Base-by-base conservation (phyloP, 2,797 vertebrate species). In the Tenualosa ilisha region DNA sequence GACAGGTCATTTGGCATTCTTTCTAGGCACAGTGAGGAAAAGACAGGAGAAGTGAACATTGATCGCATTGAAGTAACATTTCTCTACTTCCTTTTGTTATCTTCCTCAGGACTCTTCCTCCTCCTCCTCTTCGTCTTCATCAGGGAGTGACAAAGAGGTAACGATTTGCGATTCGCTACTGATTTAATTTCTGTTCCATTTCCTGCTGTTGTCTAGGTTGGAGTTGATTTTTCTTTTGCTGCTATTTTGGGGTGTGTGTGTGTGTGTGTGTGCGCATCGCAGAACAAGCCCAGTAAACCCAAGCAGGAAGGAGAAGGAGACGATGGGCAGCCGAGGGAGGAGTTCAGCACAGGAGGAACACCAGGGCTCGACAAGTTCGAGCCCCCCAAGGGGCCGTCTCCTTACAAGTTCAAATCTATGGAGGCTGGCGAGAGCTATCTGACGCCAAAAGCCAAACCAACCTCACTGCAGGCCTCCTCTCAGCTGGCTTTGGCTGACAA, bases 91-190 rank as follows among this genome's bases (percentile, higher is more conserved):
- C 5, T 37, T 40, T 72, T 40, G 7, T 51, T 75, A 22, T 43
- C 37, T 20, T 43, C 37, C 37, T 43, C 17, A 75, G 68, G 68
- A 8, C 17, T 68, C 63, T 26, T 65, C 11, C 13, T 43, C 37
- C 31, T 68, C 63, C 26, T 31, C 24, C 63, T 72, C 68, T 75
- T 75, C 68, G 15, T 75, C 68, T 75, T 75, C 68, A 75, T 75
- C 68, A 75, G 68, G 37, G 68, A 75, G 68, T 43, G 68, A 75
- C 68, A 75, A 75, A 37, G 68, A 75, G 68, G 68, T 75, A 75
- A 75, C 37, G 68, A 75, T 75, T 75, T 75, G 68, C 31, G 37
- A 75, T 75, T 20, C 13, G 31, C 68, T 37, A 17, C 68, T 75
- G 12, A 75, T 75, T 75, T 75, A 13, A 6, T 37, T 37, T 43